Evolutionary conservation across 2,113 vertebrate species (phyloP), one percentile per base, ranked within the genome.

Genomic region (Piprites chloris): DNA sequence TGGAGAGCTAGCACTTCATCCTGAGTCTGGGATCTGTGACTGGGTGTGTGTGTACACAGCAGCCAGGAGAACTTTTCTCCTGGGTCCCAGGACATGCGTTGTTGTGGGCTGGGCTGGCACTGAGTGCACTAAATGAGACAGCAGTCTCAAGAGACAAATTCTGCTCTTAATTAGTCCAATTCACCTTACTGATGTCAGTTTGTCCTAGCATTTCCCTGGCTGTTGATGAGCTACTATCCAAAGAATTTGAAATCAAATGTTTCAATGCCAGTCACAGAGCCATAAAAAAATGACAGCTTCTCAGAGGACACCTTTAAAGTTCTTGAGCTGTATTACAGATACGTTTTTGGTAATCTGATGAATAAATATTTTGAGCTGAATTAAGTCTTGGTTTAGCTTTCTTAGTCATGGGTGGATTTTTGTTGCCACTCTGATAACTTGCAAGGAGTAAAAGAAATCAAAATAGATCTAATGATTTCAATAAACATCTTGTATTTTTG

Each of bases 381-480:
- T 90, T 76, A 73, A 84, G 53, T 33, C 50, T 91, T 16, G 37
- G 76, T 78, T 50, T 55, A 73, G 88, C 39, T 72, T 20, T 78
- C 82, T 67, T 30, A 42, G 65, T 39, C 42, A 11, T 5, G 5
- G 35, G 24, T 72, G 35, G 37, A n/a, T 52, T 94, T 96, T 93
- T 84, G 41, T 77, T 81, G 50, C 86, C 52, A 37, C 33, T 52
- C 79, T 77, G 59, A n/a, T 90, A 73, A 85, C 67, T 85, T 78
- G 33, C 42, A 80, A 80, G 63, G 63, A 93, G 71, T 89, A 86
- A 87, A 95, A 84, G 33, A 90, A 96, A 95, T 72, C 66, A 85
- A 75, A 89, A 82, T 68, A 95, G 66, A 93, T 26, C 30, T 97
- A 97, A 95, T 89, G 63, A 91, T 96, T 97, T 97, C 93, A 96